A percentile compares a stretch with the other conserved stretches of the same genome.
Evolutionary conservation across 2,888 invertebrate genomes (phyloP).

Genomic region (Heliconius charithonia): DNA sequence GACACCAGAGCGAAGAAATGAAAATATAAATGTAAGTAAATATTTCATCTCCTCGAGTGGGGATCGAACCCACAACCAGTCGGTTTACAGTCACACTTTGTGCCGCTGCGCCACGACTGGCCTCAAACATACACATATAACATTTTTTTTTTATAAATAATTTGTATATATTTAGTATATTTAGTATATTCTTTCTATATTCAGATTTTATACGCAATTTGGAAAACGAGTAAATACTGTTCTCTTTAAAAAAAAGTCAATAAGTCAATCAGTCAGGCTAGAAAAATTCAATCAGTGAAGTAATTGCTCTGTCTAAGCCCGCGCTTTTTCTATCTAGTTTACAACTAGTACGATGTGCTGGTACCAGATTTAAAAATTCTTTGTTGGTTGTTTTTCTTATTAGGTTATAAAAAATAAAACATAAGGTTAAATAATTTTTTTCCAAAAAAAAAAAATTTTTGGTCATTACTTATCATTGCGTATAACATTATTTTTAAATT

Average conservation of each 20-base stretch:
- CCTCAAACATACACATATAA: too few species aligned
- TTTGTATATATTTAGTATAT: not conserved
- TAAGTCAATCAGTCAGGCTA: constrained; percentile 5
- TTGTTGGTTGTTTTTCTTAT: not conserved
- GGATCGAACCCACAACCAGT: too few species aligned
- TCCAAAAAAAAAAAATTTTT: too few species aligned
- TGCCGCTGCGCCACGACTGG: too few species aligned
- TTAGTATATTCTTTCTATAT: not conserved
- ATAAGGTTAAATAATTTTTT: too few species aligned
- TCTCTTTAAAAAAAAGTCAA: not conserved
- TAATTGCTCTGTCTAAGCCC: not conserved
- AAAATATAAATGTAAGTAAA: too few species aligned
- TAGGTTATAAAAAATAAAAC: too few species aligned
- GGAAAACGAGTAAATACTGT: not conserved
- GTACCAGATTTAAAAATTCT: not conserved
- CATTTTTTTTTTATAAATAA: not conserved
- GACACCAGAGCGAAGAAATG: too few species aligned
- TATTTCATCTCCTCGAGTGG: too few species aligned
- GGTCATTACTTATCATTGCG: too few species aligned
- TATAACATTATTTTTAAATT: too few species aligned
- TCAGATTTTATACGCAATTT: not conserved
- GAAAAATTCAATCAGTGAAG: constrained; percentile 11
- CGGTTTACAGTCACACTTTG: too few species aligned
- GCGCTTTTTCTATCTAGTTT: constrained; percentile 1
- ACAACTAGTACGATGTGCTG: not conserved